These are phyloP conservation scores for Fulica atra DNA, from an alignment of 2,113 vertebrate species.

Conservation along the genomic window DNA sequence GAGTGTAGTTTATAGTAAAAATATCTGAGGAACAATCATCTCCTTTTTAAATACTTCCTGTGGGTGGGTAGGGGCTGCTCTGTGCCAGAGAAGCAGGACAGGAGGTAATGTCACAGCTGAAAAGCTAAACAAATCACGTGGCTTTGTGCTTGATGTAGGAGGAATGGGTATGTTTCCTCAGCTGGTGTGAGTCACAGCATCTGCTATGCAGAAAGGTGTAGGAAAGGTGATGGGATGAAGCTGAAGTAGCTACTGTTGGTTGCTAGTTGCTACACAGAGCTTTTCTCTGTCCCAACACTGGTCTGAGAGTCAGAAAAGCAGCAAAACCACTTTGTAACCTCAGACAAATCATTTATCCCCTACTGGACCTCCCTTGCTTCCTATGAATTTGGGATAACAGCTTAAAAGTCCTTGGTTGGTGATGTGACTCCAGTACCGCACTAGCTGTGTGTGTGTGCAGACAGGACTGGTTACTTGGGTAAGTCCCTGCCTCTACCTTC, in stretches of 20 bases:
- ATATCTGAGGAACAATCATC: not conserved
- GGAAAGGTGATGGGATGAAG: not conserved
- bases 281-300: accelerated
- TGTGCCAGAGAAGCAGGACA: not conserved
- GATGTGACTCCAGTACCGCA: not conserved
- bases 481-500: not conserved
- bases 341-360: not conserved
- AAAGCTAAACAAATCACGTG: not conserved
- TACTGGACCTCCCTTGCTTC: not conserved
- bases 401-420: not conserved
- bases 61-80: not conserved
- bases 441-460: too few relatives aligned
- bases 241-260: not conserved
- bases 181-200: not conserved
- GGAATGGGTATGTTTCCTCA: not conserved
- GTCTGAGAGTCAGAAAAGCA: not conserved
- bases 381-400: not conserved
- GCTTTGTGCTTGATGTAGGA: not conserved
- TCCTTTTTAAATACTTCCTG: not conserved
- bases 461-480: not conserved
- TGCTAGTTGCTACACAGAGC: not conserved
- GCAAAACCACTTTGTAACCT: not conserved
- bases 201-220: not conserved
- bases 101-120: not conserved
- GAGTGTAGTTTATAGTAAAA: not conserved